Evolutionary conservation across 2,113 vertebrate genomes (phyloP), one percentile per base, ranked within the genome.

Genomic region (Strix aluco): DNA sequence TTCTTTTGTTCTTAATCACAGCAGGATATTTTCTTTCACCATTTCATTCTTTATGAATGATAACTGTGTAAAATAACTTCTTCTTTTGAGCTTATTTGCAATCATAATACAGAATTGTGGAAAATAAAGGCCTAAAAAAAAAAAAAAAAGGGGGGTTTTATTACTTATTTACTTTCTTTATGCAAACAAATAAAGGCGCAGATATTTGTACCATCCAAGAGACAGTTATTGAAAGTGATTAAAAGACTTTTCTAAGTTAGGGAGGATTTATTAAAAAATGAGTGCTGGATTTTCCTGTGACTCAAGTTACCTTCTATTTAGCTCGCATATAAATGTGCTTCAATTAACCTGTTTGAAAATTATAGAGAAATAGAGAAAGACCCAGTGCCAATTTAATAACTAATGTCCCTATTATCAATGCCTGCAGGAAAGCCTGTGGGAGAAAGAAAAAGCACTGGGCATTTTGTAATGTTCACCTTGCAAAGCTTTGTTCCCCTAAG

Each of bases 261-360:
- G 40, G 13, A 75, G 15, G 19, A n/a, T 90, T 90, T 93, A 74
- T 80, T 81, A 29, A 46, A 65, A 85, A 85, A 67, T 51, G 29
- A 8, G 18, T 74, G 29, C 15, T 55, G 74, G 80, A 49, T 36
- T 63, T 94, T 93, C 34, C 15, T 92, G 47, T 87, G 61, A 90
- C 32, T 93, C 49, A 88, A 44, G 36, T 54, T 87, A 69, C 29
- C 9, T 73, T 86, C 59, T 77, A 23, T 93, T 92, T 86, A 94
- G 32, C 54, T 83, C 49, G 29, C 55, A 86, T 86, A 59, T 67
- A 92, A 77, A 93, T 59, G 21, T 62, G 27, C 30, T 95, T 78
- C 86, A 92, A 90, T 88, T 94, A 90, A 88, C 61, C 57, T 92
- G 83, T 77, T 93, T 84, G 83, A 88, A 93, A 92, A 88, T 59